Evolutionary conservation across 2,113 vertebrate species (phyloP), one percentile per base, ranked within the genome.

Genomic region (Centropus bengalensis): DNA sequence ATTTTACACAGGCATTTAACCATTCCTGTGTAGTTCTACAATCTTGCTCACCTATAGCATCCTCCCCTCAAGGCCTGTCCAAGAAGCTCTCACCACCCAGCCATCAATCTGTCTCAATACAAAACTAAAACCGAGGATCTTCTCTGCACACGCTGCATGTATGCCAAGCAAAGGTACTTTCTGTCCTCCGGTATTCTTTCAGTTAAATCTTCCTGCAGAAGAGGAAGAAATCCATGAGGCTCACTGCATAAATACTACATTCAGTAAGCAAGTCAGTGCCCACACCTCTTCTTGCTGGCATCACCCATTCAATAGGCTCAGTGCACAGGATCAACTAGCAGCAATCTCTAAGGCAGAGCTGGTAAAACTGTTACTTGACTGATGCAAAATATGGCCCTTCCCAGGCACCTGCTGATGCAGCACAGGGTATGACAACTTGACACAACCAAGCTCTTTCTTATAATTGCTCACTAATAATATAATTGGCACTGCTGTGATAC

Each of bases 1-100:
- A 55, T n/a, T 52, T 62, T 68, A 40, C 4, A 10, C 6, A 27
- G 36, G 14, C 27, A 75, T 40, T 71, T 64, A 73, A 73, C 8
- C 24, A 18, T 30, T 49, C 19, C 27, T 38, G 24, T 1, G 20
- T 0, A 42, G 27, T 30, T 56, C 47, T 14, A 7, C 1, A 1
- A 42, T 18, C 66, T 27, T 54, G 44, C 26, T 51, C 18, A 32
- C 28, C 51, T 21, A 33, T 3, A 66, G 20, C 17, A 66, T 6
- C 22, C 9, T 83, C 14, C 7, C 10, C 13, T 64, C 74, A 45
- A 62, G 78, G 24, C n/a, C 55, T 51, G 22, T 1, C 15, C 36
- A 64, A 79, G 54, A 21, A 82, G 74, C 44, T 62, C 63, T 17
- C 33, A 19, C n/a, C 40, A 68, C 15, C 10, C 4, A 59, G 12